Evolutionary conservation across 2,113 vertebrate genomes (phyloP).

Genomic region (Phrynosoma blainvillii): DNA sequence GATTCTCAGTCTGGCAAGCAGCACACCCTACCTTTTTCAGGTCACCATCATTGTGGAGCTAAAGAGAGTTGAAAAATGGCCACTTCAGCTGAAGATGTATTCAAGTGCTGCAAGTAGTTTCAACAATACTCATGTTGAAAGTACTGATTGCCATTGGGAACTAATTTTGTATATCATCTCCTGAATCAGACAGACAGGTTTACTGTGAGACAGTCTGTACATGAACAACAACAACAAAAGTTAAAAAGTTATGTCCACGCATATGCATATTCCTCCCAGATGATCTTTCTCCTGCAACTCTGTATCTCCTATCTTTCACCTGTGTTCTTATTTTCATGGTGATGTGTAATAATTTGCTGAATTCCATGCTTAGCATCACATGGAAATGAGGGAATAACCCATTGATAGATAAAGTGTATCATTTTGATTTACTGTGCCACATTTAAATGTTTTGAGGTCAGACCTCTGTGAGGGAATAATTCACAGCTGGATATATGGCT

Average conservation of each 20-base stretch:
- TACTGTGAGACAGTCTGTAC: conserved; percentile 44
- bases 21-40: not conserved
- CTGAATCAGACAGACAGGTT: conserved; percentile 22
- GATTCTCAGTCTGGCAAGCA: not conserved
- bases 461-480: conserved; percentile 73
- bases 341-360: conserved; percentile 66
- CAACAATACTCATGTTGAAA: conserved; percentile 18
- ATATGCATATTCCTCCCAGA: conserved; percentile 62
- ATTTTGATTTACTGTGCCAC: conserved; percentile 76
- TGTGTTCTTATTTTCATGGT: conserved; percentile 68
- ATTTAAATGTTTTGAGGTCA: conserved; percentile 81
- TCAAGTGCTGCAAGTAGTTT: not conserved
- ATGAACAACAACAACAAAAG: conserved; percentile 60
- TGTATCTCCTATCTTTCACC: conserved; percentile 51
- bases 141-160: conserved; percentile 33
- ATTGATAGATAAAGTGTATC: conserved; percentile 64
- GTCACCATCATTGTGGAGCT: not conserved
- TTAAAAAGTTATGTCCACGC: conserved; percentile 59
- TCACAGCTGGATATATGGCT: conserved; percentile 72
- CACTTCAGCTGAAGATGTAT: not conserved
- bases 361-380: conserved; percentile 60
- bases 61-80: not conserved
- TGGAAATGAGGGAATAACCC: conserved; percentile 60
- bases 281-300: conserved; percentile 52
- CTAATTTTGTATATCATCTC: conserved; percentile 47